Percentiles rank a stretch among this genome's conserved stretches.
Conservation (phyloP, 2,797 vertebrate genomes). For the Thalassophryne amazonica region DNA sequence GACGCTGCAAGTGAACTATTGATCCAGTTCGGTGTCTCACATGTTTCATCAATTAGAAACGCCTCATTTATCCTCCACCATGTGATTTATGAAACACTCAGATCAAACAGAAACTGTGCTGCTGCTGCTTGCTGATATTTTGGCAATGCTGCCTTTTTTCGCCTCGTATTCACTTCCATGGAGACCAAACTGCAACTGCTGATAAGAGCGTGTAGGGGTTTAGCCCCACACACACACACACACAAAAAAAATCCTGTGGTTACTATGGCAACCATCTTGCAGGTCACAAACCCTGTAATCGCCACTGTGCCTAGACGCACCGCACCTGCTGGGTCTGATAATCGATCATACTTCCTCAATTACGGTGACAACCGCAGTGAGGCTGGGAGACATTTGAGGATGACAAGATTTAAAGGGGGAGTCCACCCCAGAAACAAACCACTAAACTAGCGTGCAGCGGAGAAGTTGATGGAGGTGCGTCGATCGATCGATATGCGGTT, state of each 20-base stretch:
- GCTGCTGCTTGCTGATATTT: too few relatives aligned
- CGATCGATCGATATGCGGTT: not conserved
- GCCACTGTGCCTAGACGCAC: not conserved
- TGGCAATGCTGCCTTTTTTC: too few relatives aligned
- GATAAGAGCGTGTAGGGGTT: not conserved
- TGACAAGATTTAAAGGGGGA: not conserved
- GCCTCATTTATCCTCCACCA: too few relatives aligned
- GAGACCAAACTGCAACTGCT: not conserved
- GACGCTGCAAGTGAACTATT: too few relatives aligned
- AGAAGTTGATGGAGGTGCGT: not conserved
- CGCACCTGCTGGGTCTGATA: not conserved
- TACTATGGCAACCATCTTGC: conserved; percentile 25
- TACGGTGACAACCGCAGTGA: not conserved
- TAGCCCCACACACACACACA: too few relatives aligned
- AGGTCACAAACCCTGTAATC: conserved; percentile 23
- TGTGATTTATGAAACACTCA: too few relatives aligned
- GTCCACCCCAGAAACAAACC: not conserved
- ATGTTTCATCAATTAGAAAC: too few relatives aligned
- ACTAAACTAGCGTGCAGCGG: too few relatives aligned
- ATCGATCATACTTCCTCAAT: conserved; percentile 24
- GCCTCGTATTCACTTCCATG: too few relatives aligned
- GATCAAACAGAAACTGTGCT: too few relatives aligned
- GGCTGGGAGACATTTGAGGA: not conserved
- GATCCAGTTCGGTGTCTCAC: too few relatives aligned
- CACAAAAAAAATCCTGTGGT: not conserved